Base-by-base conservation (phyloP, 2,888 invertebrate genomes). In the Prostheceraeus crozeri region DNA sequence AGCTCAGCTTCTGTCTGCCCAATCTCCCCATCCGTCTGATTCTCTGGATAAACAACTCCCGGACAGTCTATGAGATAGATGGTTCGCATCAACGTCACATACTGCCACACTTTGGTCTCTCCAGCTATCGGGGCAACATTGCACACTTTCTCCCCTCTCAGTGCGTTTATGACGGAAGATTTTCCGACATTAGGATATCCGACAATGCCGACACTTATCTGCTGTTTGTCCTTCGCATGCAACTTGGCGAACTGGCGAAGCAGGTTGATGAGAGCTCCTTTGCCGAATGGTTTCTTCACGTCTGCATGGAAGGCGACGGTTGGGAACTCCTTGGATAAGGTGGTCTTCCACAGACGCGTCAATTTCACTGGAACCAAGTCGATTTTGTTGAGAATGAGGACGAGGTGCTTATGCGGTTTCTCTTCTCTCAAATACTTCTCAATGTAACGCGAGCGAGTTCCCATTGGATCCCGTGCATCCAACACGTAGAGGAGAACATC, bases 121-220 rank as follows among this genome's bases (percentile, higher is more conserved):
- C 98, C 98, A 60, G 98, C 96, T 70, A 99, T 89, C 0, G 98
- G 98, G 2, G 98, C 98, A 33, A 82, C 93, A 76, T 93, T 98
- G 75, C 98, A 99, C 0, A 99, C 98, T 78, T 98, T 94, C 67
- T 76, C 74, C 71, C 94, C 67, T 53, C 52, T 82, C 59, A 99
- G 78, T 0, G 98, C 89, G 76, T 98, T 99, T 65, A 99, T 96
- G 3, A 99, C 84, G 1, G 96, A 96, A 63, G 93, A 94, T 78
- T 99, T 98, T 0, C 98, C 98, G 2, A 89, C 89, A 80, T 99
- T 99, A 1, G 98, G 98, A 76, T 96, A 99, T 0, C 98, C 98
- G 73, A 99, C 91, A 67, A 99, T 86, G 1, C 98, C 98, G 52
- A 99, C 90, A 73, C 91, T 93, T 62, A 99, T 99, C 80, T 98